These are phyloP conservation scores for Pedetes capensis DNA, from an alignment of 2,113 vertebrate species.

Conservation along the genomic window DNA sequence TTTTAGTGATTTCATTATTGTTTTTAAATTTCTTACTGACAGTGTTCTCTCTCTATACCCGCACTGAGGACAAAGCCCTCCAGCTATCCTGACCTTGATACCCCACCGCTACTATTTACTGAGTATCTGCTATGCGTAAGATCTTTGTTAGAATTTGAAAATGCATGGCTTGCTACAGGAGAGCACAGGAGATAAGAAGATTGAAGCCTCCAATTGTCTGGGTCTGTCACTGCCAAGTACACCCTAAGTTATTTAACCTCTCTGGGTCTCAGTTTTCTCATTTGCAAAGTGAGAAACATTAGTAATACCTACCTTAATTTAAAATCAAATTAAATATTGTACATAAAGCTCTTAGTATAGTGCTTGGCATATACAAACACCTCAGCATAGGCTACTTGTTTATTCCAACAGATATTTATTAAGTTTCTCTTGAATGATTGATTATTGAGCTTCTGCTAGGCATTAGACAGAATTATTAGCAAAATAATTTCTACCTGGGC, in stretches of 20 bases:
- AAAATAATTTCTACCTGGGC: background rate
- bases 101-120: background rate
- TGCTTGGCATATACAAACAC: background rate
- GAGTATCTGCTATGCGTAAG: background rate
- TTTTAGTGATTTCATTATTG: background rate
- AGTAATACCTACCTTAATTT: background rate
- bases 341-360: background rate
- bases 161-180: background rate
- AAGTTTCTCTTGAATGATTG: background rate
- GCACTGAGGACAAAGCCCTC: background rate
- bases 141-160: background rate
- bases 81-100: no score
- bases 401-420: background rate
- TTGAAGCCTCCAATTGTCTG: background rate
- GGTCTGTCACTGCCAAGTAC: background rate
- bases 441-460: background rate
- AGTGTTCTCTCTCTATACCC: background rate
- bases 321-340: constrained; percentile 3
- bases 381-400: background rate
- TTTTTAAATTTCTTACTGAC: background rate
- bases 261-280: background rate
- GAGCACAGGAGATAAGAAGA: background rate
- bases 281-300: background rate
- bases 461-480: background rate
- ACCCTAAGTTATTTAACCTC: background rate